Conservation (phyloP, 1,140 invertebrate species). For the Hirudo medicinalis region DNA sequence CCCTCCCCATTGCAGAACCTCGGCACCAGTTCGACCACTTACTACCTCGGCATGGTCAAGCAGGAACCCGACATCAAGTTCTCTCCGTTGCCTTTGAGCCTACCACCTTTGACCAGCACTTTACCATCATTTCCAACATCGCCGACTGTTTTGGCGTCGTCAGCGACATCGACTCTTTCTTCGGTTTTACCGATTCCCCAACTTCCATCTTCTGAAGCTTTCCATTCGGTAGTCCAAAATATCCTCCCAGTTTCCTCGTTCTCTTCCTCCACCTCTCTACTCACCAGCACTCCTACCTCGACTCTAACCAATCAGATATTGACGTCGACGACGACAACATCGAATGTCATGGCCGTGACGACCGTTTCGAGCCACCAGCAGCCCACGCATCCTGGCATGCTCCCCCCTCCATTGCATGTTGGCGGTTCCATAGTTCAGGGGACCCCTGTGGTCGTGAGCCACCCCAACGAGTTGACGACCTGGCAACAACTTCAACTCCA, state of each 20-base stretch:
- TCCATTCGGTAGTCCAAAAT: too few relatives aligned
- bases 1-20: too few relatives aligned
- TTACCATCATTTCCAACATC: background rate
- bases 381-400: background rate
- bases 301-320: background rate
- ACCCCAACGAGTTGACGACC: background rate
- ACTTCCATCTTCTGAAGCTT: too few relatives aligned
- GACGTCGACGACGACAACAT: background rate
- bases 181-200: too few relatives aligned
- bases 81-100: too few relatives aligned
- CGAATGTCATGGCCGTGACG: background rate
- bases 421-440: background rate
- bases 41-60: too few relatives aligned
- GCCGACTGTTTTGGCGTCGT: background rate
- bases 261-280: too few relatives aligned
- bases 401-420: background rate
- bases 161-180: background rate
- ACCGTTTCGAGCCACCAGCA: background rate
- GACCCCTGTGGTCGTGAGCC: background rate
- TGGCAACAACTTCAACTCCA: slow-evolving; percentile 2
- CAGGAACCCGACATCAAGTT: too few relatives aligned
- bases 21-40: too few relatives aligned
- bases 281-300: background rate
- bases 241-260: too few relatives aligned
- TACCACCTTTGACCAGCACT: too few relatives aligned